A percentile compares a stretch with the other conserved stretches of the same genome.
Conservation (phyloP, 2,888 invertebrate genomes). For the Megastigmus dorsalis region DNA sequence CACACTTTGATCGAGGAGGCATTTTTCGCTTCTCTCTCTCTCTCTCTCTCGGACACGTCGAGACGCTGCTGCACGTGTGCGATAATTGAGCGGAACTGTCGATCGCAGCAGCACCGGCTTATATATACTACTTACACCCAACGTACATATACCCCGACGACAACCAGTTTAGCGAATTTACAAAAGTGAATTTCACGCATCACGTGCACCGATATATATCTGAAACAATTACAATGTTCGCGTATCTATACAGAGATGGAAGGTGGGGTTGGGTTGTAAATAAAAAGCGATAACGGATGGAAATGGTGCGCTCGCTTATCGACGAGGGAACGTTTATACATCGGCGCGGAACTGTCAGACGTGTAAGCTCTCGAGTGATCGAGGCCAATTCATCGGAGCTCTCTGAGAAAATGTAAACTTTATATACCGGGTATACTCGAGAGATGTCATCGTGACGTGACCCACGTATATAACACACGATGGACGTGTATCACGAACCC, state of each 20-base stretch:
- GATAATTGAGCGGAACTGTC: conserved; percentile 30
- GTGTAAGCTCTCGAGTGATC: neutral
- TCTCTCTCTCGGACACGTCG: no score
- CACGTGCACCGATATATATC: no score
- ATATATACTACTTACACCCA: no score
- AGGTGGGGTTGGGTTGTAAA: no score
- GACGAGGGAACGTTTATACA: neutral
- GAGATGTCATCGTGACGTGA: no score
- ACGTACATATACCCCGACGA: no score
- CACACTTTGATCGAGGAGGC: conserved; percentile 27
- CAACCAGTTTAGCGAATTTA: no score
- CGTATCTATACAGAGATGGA: no score
- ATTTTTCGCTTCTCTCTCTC: no score
- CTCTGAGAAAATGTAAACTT: conserved; percentile 41
- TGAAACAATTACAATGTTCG: no score
- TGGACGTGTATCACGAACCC: conserved; percentile 56
- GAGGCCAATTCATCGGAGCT: conserved; percentile 17
- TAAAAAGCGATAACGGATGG: neutral
- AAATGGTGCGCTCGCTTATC: neutral
- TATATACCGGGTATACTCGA: neutral
- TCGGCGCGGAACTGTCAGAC: conserved; percentile 37
- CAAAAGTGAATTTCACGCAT: no score
- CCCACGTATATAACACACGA: neutral
- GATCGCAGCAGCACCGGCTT: no score
- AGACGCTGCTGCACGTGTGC: neutral